These are phyloP conservation scores for Gambelia wislizenii DNA, from an alignment of 2,797 vertebrate genomes.

Conservation along the genomic window DNA sequence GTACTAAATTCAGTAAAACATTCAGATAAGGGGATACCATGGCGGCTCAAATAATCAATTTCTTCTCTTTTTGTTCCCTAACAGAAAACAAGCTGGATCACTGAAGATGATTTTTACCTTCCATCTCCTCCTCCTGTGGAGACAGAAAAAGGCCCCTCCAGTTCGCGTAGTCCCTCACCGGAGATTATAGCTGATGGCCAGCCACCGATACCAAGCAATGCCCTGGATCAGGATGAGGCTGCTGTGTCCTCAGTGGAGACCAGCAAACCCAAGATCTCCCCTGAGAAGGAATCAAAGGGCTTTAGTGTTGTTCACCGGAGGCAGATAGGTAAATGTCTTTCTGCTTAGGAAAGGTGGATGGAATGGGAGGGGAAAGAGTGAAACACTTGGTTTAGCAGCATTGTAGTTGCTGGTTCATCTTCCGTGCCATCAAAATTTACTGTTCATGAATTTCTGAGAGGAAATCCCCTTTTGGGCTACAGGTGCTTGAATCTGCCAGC, in stretches of 20 bases:
- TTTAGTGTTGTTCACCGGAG: conserved; percentile 89
- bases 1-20: background rate
- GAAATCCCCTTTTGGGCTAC: no score
- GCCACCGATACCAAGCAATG: conserved; percentile 30
- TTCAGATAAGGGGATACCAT: background rate
- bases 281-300: conserved; percentile 59
- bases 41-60: background rate
- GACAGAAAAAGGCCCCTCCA: rapidly evolving
- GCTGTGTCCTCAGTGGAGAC: conserved; percentile 34
- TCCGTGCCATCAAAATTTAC: background rate
- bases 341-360: background rate
- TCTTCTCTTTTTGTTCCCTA: conserved; percentile 49
- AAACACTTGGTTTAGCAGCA: background rate
- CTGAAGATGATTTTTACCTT: conserved; percentile 93
- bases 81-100: conserved; percentile 92
- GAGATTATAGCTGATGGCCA: conserved; percentile 50
- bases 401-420: background rate
- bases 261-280: conserved; percentile 19
- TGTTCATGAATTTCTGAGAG: no score
- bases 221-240: conserved; percentile 60
- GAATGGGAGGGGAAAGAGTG: no score
- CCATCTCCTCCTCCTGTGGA: conserved; percentile 74
- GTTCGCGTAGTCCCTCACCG: conserved; percentile 35
- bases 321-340: conserved; percentile 85
- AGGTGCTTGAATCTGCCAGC: background rate